These are phyloP conservation scores for Adelognathus sp. DNA, from an alignment of 2,888 invertebrate species.

Conservation along the genomic window DNA sequence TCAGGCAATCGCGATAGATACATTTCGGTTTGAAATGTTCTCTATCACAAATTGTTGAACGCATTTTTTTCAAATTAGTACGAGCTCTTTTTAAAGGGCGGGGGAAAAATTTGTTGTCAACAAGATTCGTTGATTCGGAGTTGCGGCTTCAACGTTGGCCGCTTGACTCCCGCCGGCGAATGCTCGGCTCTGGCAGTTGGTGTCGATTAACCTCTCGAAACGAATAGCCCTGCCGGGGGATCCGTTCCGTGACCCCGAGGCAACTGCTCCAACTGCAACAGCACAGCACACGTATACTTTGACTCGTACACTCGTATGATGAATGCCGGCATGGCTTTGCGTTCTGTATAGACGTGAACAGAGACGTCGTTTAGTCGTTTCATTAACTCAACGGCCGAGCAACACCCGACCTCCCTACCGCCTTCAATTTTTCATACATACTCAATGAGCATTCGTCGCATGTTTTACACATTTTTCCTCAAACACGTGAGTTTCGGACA, in stretches of 20 bases:
- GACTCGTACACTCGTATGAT: slow-evolving; percentile 2
- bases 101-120: slow-evolving; percentile 24
- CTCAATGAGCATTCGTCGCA: not conserved
- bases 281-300: not conserved
- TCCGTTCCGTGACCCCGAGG: slow-evolving; percentile 57
- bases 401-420: slow-evolving; percentile 32
- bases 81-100: not conserved
- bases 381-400: slow-evolving; percentile 57
- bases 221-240: slow-evolving; percentile 49
- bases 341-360: slow-evolving; percentile 33
- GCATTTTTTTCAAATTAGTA: not conserved
- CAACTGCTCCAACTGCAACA: slow-evolving; percentile 53
- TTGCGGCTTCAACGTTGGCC: slow-evolving; percentile 8
- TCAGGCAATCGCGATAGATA: not conserved
- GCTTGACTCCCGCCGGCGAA: slow-evolving; percentile 44
- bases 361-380: slow-evolving; percentile 56
- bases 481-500: not conserved
- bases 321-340: slow-evolving; percentile 40
- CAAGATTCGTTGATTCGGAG: slow-evolving; percentile 12
- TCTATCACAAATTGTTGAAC: not conserved
- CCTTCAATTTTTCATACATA: slow-evolving; percentile 9
- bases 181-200: slow-evolving; percentile 48
- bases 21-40: not conserved
- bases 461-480: not conserved
- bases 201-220: slow-evolving; percentile 61